phyloP scores from a whole-genome alignment of 2,888 invertebrate genomes.

The Sisyra terminalis region DNA sequence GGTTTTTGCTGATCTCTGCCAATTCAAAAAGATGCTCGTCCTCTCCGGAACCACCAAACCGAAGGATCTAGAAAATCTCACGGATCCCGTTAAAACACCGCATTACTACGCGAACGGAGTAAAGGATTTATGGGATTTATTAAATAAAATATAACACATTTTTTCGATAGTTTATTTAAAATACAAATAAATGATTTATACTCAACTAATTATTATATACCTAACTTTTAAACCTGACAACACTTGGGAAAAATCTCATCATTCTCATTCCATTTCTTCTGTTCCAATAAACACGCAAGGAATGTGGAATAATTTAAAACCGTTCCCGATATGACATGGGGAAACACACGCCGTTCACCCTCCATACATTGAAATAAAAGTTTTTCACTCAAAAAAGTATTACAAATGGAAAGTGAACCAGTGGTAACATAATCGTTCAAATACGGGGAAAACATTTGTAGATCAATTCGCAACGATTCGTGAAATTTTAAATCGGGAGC shows the following conservation, averaged over 20 bases:
- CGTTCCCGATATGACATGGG: conserved; percentile 54
- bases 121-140: too few species aligned
- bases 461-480: conserved; percentile 49
- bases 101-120: too few species aligned
- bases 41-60: too few species aligned
- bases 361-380: conserved; percentile 50
- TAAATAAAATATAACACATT: too few species aligned
- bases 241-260: background rate
- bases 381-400: conserved; percentile 61
- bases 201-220: background rate
- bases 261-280: conserved; percentile 15
- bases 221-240: background rate
- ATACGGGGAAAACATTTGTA: conserved; percentile 60
- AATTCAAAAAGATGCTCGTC: too few species aligned
- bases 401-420: conserved; percentile 53
- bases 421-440: conserved; percentile 49
- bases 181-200: too few species aligned
- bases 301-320: conserved; percentile 57
- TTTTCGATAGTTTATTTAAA: background rate
- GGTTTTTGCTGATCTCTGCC: too few species aligned
- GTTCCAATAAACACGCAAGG: conserved; percentile 55
- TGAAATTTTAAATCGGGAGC: conserved; percentile 40
- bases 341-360: conserved; percentile 39
- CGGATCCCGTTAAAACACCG: too few species aligned
- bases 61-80: too few species aligned